These are phyloP conservation scores for Drosophila nasuta DNA, from an alignment of 1,140 invertebrate species.

Conservation along the genomic window DNA sequence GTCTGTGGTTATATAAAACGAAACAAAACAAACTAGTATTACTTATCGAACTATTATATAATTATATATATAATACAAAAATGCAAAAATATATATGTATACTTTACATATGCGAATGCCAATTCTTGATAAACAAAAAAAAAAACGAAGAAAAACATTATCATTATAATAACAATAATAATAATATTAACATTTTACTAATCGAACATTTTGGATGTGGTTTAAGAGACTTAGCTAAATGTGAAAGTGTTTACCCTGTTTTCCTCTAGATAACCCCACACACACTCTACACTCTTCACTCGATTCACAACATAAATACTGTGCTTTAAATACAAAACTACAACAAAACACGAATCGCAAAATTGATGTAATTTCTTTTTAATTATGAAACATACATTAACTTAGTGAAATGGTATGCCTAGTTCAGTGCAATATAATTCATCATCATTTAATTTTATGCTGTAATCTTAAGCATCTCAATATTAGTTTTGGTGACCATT, in stretches of 20 bases:
- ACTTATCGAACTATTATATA: conserved; percentile 67
- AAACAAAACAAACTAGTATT: conserved; percentile 74
- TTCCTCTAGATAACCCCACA: conserved; percentile 23
- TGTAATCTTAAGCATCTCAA: conserved; percentile 51
- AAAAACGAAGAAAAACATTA: conserved; percentile 51
- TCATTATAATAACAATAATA: conserved; percentile 52
- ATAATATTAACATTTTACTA: conserved; percentile 65
- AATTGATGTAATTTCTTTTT: conserved; percentile 65
- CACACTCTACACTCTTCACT: conserved; percentile 12
- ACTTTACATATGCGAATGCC: conserved; percentile 73
- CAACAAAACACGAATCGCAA: conserved; percentile 29
- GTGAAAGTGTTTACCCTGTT: conserved; percentile 57
- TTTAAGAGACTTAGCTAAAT: conserved; percentile 77
- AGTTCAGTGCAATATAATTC: conserved; percentile 78
- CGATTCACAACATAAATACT: conserved; percentile 5
- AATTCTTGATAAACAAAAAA: conserved; percentile 63
- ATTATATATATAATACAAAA: conserved; percentile 17
- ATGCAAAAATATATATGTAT: conserved; percentile 37
- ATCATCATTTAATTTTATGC: conserved; percentile 51
- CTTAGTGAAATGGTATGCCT: conserved; percentile 77
- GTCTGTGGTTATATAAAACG: conserved; percentile 66
- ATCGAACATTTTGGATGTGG: conserved; percentile 78
- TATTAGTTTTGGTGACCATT: conserved; percentile 38
- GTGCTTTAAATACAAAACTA: conserved; percentile 33
- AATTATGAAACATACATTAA: conserved; percentile 46